Base-by-base conservation (phyloP, 1,140 invertebrate genomes). In the Aricia agestis region DNA sequence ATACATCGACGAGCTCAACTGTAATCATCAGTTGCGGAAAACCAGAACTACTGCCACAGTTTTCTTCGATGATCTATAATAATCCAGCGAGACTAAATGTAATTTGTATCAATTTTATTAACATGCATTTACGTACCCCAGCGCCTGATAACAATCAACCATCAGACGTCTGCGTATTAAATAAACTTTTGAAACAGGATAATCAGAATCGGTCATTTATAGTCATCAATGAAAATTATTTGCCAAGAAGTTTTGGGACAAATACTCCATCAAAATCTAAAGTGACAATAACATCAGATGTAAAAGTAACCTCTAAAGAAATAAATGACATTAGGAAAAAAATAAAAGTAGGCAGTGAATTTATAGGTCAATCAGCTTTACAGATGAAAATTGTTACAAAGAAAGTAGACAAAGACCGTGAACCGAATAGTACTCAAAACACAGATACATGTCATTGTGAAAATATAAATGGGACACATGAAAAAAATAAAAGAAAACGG, bases 161-260 rank as follows among this genome's bases (percentile, higher is more conserved):
- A 61, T 19, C 59, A 61, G 19, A 61, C 59, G 59, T 61, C n/a
- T 61, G 59, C 19, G 59, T 61, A n/a, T 15, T 61, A 61, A 61
- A 61, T 61, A 19, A 61, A 61, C n/a, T 18, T 61, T 61, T 61
- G 19, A n/a, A 61, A 61, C 7, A 19, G 59, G 59, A 61, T 61
- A 15, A 9, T 18, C 59, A 61, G 59, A 61, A 61, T 61, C 59
- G 19, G 59, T 61, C 19, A 25, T 25, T 66, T 25, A 15, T 66
- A 36, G 65, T 31, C 65, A 66, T 66, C 15, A 66, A 66, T 19
- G 65, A 66, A 66, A 66, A 66, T 6, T 17, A 25, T 25, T 66
- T 66, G 31, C 65, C 65, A 66, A 36, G 31, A 25, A 31, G 65
- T 66, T 66, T 25, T 31, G 18, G 65, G 31, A 7, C 65, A 66